A percentile compares a stretch with the other conserved stretches of the same genome.
Evolutionary conservation across 2,797 vertebrate species (phyloP).

Genomic region (Galaxias olidus): DNA sequence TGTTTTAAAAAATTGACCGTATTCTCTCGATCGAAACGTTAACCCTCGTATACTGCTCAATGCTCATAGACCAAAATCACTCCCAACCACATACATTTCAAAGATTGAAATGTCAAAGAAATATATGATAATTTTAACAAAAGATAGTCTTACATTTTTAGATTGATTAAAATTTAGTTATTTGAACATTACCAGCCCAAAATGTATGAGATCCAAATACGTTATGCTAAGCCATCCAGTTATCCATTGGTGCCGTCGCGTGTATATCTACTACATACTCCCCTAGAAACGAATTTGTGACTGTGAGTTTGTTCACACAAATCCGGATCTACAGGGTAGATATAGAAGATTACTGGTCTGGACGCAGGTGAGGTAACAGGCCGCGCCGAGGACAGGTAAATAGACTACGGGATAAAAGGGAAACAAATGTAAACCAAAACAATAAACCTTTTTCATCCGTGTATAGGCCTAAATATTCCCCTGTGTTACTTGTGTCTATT

Average conservation of each 20-base stretch:
- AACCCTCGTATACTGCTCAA: conserved; percentile 1
- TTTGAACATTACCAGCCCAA: no score
- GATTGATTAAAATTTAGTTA: no score
- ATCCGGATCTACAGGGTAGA: conserved; percentile 99
- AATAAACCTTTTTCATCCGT: no score
- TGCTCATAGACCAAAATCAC: conserved; percentile 32
- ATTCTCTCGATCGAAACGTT: conserved; percentile 50
- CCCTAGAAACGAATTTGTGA: conserved; percentile 99
- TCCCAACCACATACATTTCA: conserved; percentile 46
- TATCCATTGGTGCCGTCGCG: conserved; percentile 79
- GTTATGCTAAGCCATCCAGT: no score
- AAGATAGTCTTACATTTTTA: no score
- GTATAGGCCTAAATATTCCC: no score
- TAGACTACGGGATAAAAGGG: conserved; percentile 26
- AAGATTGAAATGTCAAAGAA: conserved; percentile 26
- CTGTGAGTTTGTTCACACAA: conserved; percentile 93
- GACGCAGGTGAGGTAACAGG: conserved; percentile 55
- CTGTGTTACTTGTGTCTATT: no score
- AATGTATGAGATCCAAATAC: no score
- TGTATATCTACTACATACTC: conserved; percentile 99
- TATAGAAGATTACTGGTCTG: conserved; percentile 97
- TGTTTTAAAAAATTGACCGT: conserved; percentile 64
- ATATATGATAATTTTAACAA: background rate
- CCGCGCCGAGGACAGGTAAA: conserved; percentile 31
- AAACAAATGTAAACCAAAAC: background rate